Evolutionary conservation across 1,140 invertebrate species (phyloP).

Genomic region (Wiebesia pumilae): DNA sequence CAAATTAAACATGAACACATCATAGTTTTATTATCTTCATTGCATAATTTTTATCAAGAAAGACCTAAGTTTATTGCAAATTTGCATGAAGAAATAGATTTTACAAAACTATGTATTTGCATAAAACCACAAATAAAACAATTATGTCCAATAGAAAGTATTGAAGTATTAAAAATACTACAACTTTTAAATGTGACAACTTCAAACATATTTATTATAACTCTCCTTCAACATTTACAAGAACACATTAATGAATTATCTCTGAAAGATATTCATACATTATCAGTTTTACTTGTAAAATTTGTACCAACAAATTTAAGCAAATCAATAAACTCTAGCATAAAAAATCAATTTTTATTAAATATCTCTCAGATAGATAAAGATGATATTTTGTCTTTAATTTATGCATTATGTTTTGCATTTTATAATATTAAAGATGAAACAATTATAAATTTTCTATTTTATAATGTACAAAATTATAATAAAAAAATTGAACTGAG

Average conservation of each 20-base stretch:
- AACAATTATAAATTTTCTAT: slow-evolving; percentile 16
- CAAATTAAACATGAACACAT: slow-evolving; percentile 33
- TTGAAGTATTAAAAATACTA: slow-evolving; percentile 77
- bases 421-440: slow-evolving; percentile 16
- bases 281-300: slow-evolving; percentile 76
- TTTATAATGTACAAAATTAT: slow-evolving; percentile 20
- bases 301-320: slow-evolving; percentile 74
- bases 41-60: slow-evolving; percentile 45
- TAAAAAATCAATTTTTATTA: slow-evolving; percentile 21
- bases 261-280: slow-evolving; percentile 78
- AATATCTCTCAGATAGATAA: slow-evolving; percentile 47
- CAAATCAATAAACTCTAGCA: slow-evolving; percentile 79
- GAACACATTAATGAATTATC: slow-evolving; percentile 78
- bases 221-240: slow-evolving; percentile 78
- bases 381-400: slow-evolving; percentile 23
- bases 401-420: slow-evolving; percentile 41
- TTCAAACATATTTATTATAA: slow-evolving; percentile 77
- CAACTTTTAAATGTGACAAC: slow-evolving; percentile 76
- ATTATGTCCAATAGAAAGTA: slow-evolving; percentile 75
- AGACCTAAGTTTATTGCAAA: neutral
- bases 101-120: slow-evolving; percentile 23
- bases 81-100: slow-evolving; percentile 38
- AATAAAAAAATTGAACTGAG: neutral
- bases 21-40: slow-evolving; percentile 19
- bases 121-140: slow-evolving; percentile 68